These are phyloP conservation scores for Pelochelys cantorii DNA, from an alignment of 2,797 vertebrate genomes.

Conservation along the genomic window DNA sequence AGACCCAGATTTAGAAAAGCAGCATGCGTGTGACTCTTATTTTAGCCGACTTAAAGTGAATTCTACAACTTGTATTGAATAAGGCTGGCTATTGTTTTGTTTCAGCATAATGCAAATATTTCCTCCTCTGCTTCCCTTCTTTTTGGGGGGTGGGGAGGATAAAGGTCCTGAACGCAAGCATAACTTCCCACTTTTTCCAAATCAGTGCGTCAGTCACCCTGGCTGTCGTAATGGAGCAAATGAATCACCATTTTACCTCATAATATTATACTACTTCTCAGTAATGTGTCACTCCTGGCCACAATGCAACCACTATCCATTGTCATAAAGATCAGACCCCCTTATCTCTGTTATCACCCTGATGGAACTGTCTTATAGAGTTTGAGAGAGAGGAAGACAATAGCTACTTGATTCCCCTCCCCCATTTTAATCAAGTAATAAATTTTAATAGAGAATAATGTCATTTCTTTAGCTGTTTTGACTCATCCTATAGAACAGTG, in stretches of 20 bases:
- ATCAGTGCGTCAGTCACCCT: background rate
- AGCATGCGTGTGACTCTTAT: slow-evolving; percentile 19
- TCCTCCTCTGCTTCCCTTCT: background rate
- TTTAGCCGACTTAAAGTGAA: slow-evolving; percentile 29
- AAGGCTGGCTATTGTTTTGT: slow-evolving; percentile 21
- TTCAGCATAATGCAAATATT: slow-evolving; percentile 19
- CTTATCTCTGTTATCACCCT: background rate
- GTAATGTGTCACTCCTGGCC: background rate
- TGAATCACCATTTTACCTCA: background rate
- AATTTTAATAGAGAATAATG: background rate
- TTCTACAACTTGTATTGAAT: slow-evolving; percentile 10
- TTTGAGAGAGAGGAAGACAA: background rate
- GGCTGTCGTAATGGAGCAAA: background rate
- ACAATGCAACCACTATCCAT: slow-evolving; percentile 10
- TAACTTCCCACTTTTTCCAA: background rate
- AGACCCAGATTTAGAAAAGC: slow-evolving; percentile 73
- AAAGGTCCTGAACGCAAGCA: background rate
- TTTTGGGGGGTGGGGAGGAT: background rate
- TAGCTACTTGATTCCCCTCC: background rate
- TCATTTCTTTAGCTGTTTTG: background rate
- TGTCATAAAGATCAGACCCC: background rate
- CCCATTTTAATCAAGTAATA: background rate
- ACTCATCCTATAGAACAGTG: accelerated
- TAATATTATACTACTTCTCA: background rate
- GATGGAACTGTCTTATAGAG: background rate